phyloP scores from a whole-genome alignment of 2,888 invertebrate genomes.

The Himalopsyche tibetana region DNA sequence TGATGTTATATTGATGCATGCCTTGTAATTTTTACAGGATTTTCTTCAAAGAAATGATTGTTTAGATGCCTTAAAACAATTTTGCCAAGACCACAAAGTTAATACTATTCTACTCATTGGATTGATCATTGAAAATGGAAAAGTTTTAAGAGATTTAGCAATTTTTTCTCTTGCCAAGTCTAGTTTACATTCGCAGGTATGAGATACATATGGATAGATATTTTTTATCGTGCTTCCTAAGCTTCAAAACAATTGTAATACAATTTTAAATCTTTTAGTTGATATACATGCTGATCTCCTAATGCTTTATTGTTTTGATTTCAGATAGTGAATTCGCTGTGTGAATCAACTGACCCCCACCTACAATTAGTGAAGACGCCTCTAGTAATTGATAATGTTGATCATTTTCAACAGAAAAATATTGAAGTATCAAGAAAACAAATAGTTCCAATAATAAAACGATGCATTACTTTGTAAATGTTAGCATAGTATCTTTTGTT shows the following conservation, averaged over 20 bases:
- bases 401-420: conserved; percentile 58
- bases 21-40: conserved; percentile 38
- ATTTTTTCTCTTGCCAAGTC: conserved; percentile 48
- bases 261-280: no score
- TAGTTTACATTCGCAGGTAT: conserved; percentile 27
- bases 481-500: background rate
- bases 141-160: conserved; percentile 58
- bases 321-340: conserved; percentile 46
- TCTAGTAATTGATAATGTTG: conserved; percentile 23
- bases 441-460: conserved; percentile 59
- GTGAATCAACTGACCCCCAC: conserved; percentile 45
- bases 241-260: no score
- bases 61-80: conserved; percentile 45
- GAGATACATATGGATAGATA: no score
- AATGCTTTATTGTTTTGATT: conserved; percentile 1
- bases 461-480: background rate
- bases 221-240: no score
- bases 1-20: no score
- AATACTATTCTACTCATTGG: conserved; percentile 56
- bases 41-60: conserved; percentile 56
- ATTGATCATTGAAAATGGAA: conserved; percentile 50
- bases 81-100: conserved; percentile 49
- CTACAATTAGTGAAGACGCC: conserved; percentile 49
- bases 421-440: conserved; percentile 59
- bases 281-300: no score